Evolutionary conservation across 1,140 invertebrate genomes (phyloP), one percentile per base, ranked within the genome.

Genomic region (Gryon sp.): DNA sequence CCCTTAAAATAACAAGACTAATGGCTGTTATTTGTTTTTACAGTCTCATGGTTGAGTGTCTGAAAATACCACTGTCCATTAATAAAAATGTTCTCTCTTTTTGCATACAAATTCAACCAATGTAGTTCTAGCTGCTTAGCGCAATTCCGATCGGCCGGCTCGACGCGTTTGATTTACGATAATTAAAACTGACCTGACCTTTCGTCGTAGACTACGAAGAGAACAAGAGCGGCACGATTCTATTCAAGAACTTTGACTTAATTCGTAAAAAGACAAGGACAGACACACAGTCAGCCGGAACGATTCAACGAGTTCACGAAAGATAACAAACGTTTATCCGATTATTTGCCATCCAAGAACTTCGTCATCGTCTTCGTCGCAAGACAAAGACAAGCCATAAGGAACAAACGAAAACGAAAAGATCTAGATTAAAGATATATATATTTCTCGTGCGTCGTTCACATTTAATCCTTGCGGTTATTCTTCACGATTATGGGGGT

Each of bases 181-280:
- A 86, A 86, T 86, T 86, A 86, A 85, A 85, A 80, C 79, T 83
- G 83, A 86, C 83, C 82, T 78, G 84, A 86, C 84, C 83, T 86
- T 83, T 85, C 80, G 81, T 81, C 82, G 81, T 76, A 63, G 70
- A 34, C n/a, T n/a, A n/a, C 60, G 69, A 52, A 38, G 52, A 72
- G 48, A 55, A 78, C 38, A 60, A 80, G 60, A 60, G 30, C 43
- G 70, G 45, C 48, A 68, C 62, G 52, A 68, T 65, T 53, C 50
- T 28, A 66, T 50, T 48, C 32, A 55, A 68, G 50, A 69, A 63
- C 69, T 73, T 62, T 65, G 70, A 65, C 60, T 63, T 22, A n/a
- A n/a, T 22, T 1, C 15, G 45, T 6, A n/a, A n/a, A n/a, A n/a
- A n/a, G 50, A 65, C 45, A 28, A 65, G 74, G 63, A 73, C 32